Conservation (phyloP, 2,888 invertebrate genomes). For the Unio delphinus region DNA sequence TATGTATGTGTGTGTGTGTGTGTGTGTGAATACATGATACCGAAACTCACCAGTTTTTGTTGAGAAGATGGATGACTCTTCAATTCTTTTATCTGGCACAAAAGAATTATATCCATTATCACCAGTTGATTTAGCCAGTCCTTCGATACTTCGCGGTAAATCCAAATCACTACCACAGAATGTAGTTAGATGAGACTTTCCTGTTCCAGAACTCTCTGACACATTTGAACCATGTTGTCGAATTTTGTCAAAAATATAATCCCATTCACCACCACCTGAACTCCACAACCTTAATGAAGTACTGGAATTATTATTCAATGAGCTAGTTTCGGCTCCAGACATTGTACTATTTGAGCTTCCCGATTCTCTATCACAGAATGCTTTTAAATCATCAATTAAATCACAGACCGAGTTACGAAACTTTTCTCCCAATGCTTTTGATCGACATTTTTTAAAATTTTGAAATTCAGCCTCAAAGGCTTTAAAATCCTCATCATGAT, state of each 20-base stretch:
- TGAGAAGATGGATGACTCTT: no score
- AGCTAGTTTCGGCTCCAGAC: constrained; percentile 8
- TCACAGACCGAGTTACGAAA: constrained; percentile 59
- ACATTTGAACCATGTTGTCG: constrained; percentile 41
- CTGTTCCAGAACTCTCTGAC: constrained; percentile 32
- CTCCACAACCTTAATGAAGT: constrained; percentile 46
- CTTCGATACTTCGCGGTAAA: constrained; percentile 10
- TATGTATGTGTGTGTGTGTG: no score
- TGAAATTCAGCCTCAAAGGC: constrained; percentile 63
- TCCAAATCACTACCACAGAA: constrained; percentile 29
- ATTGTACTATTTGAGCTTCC: constrained; percentile 13
- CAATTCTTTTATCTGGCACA: no score
- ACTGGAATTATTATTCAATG: constrained; percentile 17
- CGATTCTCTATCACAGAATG: constrained; percentile 59
- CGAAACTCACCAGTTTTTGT: no score
- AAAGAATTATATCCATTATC: constrained; percentile 33
- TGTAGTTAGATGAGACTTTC: constrained; percentile 29
- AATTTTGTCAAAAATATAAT: constrained; percentile 56
- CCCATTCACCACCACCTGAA: constrained; percentile 58
- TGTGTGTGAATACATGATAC: no score
- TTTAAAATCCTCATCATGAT: constrained; percentile 61
- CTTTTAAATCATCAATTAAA: constrained; percentile 59
- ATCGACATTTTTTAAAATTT: constrained; percentile 55
- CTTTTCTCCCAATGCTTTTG: constrained; percentile 44
- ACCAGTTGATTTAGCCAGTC: constrained; percentile 26